These are phyloP conservation scores for Hyposoter dolosus DNA, from an alignment of 2,888 invertebrate species.

Conservation along the genomic window DNA sequence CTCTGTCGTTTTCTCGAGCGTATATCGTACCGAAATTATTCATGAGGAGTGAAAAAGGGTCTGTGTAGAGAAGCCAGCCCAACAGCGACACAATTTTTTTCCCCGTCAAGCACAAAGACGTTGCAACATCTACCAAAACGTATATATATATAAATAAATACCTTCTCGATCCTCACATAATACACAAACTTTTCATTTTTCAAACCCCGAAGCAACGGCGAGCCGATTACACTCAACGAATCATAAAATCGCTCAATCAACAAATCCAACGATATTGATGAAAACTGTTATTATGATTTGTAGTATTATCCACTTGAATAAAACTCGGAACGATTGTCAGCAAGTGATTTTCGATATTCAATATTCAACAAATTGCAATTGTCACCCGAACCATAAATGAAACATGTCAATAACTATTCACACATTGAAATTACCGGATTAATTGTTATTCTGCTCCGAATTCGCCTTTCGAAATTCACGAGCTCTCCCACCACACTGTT, in stretches of 20 bases:
- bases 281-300: neutral
- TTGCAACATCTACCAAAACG: neutral
- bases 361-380: neutral
- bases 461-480: neutral
- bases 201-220: neutral
- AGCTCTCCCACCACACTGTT: neutral
- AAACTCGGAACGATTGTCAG: neutral
- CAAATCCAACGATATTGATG: constrained; percentile 10
- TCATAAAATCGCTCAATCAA: constrained; percentile 8
- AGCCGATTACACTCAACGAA: neutral
- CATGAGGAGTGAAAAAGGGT: constrained; percentile 55
- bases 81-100: constrained; percentile 40
- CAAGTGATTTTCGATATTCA: neutral
- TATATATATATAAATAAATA: neutral
- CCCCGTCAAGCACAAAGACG: constrained; percentile 46
- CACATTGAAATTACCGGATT: neutral
- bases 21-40: constrained; percentile 66
- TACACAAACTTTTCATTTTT: neutral
- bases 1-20: constrained; percentile 47
- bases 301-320: neutral
- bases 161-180: neutral
- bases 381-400: neutral
- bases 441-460: neutral
- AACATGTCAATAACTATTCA: neutral
- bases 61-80: constrained; percentile 5